Evolutionary conservation across 2,113 vertebrate genomes (phyloP).

Genomic region (cattle (Bos taurus)): DNA sequence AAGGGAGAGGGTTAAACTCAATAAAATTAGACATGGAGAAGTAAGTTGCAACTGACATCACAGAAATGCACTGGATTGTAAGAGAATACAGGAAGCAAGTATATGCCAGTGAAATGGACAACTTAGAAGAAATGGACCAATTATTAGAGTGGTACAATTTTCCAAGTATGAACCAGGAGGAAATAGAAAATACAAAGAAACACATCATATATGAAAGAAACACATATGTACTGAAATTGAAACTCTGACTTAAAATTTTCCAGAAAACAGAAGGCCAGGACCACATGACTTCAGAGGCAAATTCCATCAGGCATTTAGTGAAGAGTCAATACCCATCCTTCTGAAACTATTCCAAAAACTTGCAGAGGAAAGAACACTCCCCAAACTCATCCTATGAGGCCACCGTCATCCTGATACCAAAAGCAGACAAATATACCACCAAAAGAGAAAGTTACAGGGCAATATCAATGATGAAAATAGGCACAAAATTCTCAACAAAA

Average conservation of each 20-base stretch:
- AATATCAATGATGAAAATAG: not conserved
- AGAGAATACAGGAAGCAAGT: too few species aligned
- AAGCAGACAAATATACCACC: not conserved
- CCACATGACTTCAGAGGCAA: not conserved
- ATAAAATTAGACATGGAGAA: not conserved
- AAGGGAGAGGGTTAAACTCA: too few species aligned
- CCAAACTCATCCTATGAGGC: too few species aligned
- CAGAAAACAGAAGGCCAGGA: not conserved
- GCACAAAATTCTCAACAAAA: not conserved
- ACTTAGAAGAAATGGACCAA: not conserved
- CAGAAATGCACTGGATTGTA: not conserved
- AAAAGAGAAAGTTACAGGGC: not conserved
- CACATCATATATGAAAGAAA: not conserved
- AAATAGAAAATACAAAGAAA: not conserved
- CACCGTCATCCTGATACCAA: too few species aligned
- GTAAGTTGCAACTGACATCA: not conserved
- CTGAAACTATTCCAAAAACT: too few species aligned
- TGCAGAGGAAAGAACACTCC: too few species aligned
- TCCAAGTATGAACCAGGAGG: not conserved
- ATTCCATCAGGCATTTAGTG: not conserved
- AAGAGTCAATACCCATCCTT: too few species aligned
- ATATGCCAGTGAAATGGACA: not conserved
- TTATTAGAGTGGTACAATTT: not conserved
- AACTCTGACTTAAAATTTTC: not conserved
- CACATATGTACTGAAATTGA: not conserved